A percentile compares a stretch with the other conserved stretches of the same genome.
These are phyloP conservation scores for Megaceryle alcyon DNA, from an alignment of 2,797 vertebrate species.

Conservation along the genomic window DNA sequence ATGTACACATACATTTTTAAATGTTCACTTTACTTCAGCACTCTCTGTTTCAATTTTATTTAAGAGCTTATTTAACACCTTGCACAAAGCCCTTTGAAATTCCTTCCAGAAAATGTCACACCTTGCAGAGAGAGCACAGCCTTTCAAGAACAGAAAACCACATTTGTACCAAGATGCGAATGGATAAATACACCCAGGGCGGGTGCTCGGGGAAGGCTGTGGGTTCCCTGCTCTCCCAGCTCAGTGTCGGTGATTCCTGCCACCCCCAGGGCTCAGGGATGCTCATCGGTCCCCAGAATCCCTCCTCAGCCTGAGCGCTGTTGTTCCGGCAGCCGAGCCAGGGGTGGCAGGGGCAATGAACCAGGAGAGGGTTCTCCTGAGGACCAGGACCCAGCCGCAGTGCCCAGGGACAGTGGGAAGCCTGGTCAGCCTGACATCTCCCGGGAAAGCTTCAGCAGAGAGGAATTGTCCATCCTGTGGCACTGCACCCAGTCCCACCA, in stretches of 20 bases:
- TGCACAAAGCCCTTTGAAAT: conserved; percentile 68
- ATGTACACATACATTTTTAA: conserved; percentile 67
- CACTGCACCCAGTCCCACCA: background rate
- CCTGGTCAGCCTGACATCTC: rapidly evolving
- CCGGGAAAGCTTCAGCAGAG: rapidly evolving
- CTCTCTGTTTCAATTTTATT: conserved; percentile 54
- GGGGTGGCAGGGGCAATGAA: no score
- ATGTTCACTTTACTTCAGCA: conserved; percentile 42
- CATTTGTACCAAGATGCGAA: background rate
- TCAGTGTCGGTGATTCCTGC: background rate
- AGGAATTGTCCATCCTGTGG: background rate
- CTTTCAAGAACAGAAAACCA: background rate
- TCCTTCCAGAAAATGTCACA: conserved; percentile 62
- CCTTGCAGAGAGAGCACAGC: background rate
- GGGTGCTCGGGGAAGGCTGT: background rate
- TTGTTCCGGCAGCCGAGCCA: background rate
- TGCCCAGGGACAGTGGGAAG: rapidly evolving
- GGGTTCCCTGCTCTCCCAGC: background rate
- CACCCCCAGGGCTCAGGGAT: rapidly evolving
- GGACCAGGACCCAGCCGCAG: background rate
- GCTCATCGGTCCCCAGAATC: background rate
- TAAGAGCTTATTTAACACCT: conserved; percentile 71
- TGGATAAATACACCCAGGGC: rapidly evolving
- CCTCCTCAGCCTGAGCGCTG: background rate
- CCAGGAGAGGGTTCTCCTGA: rapidly evolving